Conservation (phyloP, 1,140 invertebrate genomes). For the Camponotus vicinus region DNA sequence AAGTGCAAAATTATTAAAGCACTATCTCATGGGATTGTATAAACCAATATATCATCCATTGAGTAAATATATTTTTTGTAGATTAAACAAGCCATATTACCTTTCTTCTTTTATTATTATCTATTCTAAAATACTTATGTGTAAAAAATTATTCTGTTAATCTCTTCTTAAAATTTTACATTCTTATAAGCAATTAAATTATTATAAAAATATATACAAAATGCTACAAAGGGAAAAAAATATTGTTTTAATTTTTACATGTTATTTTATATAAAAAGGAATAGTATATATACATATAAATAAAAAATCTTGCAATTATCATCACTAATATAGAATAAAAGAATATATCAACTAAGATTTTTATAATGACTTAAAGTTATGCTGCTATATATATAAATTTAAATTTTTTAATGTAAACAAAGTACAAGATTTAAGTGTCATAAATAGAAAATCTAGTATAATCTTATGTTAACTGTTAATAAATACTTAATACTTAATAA, state of each 20-base stretch:
- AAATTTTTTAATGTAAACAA: background rate
- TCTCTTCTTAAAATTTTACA: background rate
- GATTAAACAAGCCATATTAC: background rate
- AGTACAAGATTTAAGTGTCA: background rate
- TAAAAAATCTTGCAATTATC: background rate
- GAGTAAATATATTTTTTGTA: constrained; percentile 87
- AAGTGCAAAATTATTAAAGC: constrained; percentile 91
- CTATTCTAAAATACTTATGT: background rate
- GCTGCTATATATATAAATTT: background rate
- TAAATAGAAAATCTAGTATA: background rate
- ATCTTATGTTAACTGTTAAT: background rate
- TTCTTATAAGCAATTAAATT: no score
- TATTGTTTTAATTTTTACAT: no score
- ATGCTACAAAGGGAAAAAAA: no score
- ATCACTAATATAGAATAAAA: background rate
- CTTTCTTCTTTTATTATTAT: constrained; percentile 39
- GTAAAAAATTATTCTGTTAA: background rate
- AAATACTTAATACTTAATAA: constrained; percentile 1
- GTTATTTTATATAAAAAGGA: no score
- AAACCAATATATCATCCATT: constrained; percentile 97
- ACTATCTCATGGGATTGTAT: constrained; percentile 93
- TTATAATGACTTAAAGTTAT: background rate
- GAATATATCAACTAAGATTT: background rate
- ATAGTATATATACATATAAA: no score
- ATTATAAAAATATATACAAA: no score